Conservation (phyloP, 2,113 vertebrate genomes). For the Platycercus adscitus region DNA sequence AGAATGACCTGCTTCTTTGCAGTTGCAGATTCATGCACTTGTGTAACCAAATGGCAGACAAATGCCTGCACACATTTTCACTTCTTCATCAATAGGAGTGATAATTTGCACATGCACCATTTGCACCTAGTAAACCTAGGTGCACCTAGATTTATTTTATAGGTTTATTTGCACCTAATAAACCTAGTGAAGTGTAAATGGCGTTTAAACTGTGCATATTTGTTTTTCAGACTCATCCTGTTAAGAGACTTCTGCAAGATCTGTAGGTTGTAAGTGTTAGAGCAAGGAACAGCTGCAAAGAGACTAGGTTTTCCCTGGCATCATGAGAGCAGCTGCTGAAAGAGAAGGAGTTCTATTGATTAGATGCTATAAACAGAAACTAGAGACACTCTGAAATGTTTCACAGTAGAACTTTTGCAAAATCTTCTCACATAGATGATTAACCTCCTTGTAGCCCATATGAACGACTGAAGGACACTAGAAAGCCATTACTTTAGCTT, state of each 20-base stretch:
- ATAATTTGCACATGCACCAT: neutral
- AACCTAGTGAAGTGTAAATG: neutral
- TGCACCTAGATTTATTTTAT: no score
- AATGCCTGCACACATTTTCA: neutral
- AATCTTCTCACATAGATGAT: neutral
- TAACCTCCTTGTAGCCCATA: neutral
- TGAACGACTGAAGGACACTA: neutral
- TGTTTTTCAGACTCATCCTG: neutral
- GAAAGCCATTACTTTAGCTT: neutral
- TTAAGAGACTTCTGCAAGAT: neutral
- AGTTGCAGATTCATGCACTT: neutral
- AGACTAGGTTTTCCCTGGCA: neutral
- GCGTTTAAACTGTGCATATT: neutral
- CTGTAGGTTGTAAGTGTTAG: neutral
- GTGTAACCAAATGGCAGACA: slow-evolving; percentile 37
- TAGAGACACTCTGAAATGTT: neutral
- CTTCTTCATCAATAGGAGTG: neutral
- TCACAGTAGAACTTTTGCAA: neutral
- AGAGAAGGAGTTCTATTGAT: neutral
- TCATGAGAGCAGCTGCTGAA: neutral
- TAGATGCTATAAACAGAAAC: neutral
- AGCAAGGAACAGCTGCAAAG: neutral
- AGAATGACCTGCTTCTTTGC: neutral
- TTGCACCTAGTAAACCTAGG: neutral
- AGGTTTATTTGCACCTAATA: neutral